Evolutionary conservation across 2,797 vertebrate species (phyloP).

Genomic region (Tragelaphus eurycerus): DNA sequence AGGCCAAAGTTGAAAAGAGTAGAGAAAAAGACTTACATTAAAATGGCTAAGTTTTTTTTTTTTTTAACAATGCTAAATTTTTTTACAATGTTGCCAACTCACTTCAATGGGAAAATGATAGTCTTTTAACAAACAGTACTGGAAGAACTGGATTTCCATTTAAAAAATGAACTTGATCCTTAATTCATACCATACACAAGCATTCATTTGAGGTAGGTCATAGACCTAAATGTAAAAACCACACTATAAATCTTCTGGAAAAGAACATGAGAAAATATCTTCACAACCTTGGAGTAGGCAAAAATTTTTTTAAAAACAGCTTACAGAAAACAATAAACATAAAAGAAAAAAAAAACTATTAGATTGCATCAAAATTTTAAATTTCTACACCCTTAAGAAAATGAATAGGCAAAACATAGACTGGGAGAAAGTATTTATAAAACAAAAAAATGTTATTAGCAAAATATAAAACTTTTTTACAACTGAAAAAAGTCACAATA

Average conservation of each 20-base stretch:
- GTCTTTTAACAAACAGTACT: not conserved
- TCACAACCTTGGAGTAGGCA: not conserved
- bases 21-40: not conserved
- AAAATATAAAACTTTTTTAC: not conserved
- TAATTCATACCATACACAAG: not conserved
- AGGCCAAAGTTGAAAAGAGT: not conserved
- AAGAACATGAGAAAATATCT: not conserved
- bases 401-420: not conserved
- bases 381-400: not conserved
- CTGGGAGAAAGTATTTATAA: not conserved
- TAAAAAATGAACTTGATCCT: not conserved
- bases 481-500: not conserved
- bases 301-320: not conserved
- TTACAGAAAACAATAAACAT: not conserved
- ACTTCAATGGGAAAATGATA: not conserved
- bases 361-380: not conserved
- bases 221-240: not conserved
- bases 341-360: not conserved
- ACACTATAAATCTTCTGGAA: not conserved
- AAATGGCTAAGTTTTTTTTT: not conserved
- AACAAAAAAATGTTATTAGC: not conserved
- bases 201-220: not conserved
- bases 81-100: not conserved
- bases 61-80: not conserved
- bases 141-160: not conserved